Conservation (phyloP, 2,797 vertebrate genomes). For the Geotrypetes seraphini region DNA sequence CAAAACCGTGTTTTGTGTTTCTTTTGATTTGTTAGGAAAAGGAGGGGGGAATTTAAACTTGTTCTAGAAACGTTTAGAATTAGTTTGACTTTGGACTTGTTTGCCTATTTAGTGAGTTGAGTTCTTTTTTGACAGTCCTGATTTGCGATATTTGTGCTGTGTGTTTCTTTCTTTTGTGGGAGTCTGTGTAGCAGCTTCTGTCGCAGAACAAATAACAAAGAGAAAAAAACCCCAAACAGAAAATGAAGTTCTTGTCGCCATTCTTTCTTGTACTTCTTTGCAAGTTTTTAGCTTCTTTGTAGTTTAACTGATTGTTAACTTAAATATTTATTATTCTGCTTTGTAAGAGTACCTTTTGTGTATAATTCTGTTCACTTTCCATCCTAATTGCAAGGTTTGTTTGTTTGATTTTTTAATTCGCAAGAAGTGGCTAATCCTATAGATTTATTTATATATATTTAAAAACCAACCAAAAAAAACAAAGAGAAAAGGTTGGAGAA, state of each 20-base stretch:
- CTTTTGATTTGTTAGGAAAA: constrained; percentile 7
- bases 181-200: constrained; percentile 93
- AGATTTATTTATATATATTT: constrained; percentile 82
- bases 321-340: constrained; percentile 87
- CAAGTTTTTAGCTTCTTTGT: constrained; percentile 91
- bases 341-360: constrained; percentile 90
- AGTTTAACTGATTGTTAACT: constrained; percentile 97
- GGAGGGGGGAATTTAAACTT: constrained; percentile 17
- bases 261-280: constrained; percentile 93
- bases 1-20: background rate
- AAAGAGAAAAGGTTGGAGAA: too few species aligned
- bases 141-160: constrained; percentile 67
- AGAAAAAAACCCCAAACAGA: constrained; percentile 70
- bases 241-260: constrained; percentile 73
- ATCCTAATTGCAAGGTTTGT: constrained; percentile 92
- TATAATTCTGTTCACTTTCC: constrained; percentile 95
- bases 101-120: constrained; percentile 53
- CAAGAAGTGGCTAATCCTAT: constrained; percentile 87
- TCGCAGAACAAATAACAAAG: constrained; percentile 74
- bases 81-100: constrained; percentile 37
- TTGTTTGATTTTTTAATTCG: constrained; percentile 86
- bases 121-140: constrained; percentile 65
- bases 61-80: constrained; percentile 60
- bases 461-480: constrained; percentile 70
- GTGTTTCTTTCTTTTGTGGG: constrained; percentile 87